Evolutionary conservation across 2,113 vertebrate species (phyloP).

Genomic region (Deroptyus accipitrinus): DNA sequence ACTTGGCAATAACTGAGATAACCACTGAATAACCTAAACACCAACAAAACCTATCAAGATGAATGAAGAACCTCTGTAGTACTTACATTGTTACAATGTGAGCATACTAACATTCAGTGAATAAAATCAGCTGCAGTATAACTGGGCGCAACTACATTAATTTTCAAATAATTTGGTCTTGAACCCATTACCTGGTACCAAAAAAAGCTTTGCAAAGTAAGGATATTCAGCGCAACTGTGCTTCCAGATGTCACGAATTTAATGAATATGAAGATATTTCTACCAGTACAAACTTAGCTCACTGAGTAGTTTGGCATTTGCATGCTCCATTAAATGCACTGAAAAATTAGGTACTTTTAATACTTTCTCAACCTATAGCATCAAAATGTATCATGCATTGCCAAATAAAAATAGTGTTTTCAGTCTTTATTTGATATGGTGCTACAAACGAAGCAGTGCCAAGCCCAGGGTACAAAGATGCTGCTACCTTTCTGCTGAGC

Average conservation of each 20-base stretch:
- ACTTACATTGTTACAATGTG: background rate
- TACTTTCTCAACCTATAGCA: background rate
- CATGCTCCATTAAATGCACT: background rate
- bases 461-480: background rate
- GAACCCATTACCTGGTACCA: background rate
- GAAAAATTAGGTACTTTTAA: background rate
- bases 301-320: background rate
- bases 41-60: background rate
- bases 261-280: background rate
- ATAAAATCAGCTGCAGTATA: background rate
- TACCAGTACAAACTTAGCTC: background rate
- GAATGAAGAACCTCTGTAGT: background rate
- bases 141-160: background rate
- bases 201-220: background rate
- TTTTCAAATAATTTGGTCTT: background rate
- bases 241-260: background rate
- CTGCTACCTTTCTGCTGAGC: background rate
- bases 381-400: background rate
- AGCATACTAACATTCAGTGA: background rate
- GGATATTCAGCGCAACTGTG: background rate
- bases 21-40: background rate
- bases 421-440: background rate
- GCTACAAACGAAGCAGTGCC: background rate
- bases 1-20: background rate
- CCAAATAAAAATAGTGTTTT: background rate